These are phyloP conservation scores for Chaitophorus viminalis DNA, from an alignment of 2,888 invertebrate species.

Conservation along the genomic window DNA sequence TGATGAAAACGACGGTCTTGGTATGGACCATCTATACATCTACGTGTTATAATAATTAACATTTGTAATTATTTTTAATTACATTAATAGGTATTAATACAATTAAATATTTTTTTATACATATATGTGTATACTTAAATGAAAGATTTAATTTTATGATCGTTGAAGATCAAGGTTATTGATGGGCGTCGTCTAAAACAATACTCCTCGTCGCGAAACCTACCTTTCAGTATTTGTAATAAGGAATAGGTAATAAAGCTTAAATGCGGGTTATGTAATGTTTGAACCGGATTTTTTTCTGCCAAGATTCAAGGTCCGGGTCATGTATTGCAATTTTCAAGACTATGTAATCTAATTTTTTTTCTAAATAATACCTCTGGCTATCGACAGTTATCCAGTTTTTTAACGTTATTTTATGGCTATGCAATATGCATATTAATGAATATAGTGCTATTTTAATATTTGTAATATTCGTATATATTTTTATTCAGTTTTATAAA, in stretches of 20 bases:
- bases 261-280: constrained; percentile 38
- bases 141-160: constrained; percentile 37
- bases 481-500: too few relatives aligned
- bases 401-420: constrained; percentile 23
- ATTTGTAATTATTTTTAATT: constrained; percentile 1
- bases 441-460: neutral
- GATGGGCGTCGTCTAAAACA: constrained; percentile 55
- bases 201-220: constrained; percentile 39
- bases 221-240: constrained; percentile 18
- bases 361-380: neutral
- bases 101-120: too few relatives aligned
- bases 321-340: constrained; percentile 48
- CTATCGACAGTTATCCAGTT: neutral
- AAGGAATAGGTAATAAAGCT: constrained; percentile 36
- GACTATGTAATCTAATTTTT: constrained; percentile 38
- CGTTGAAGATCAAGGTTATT: constrained; percentile 59
- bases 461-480: neutral
- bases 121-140: neutral
- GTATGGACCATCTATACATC: constrained; percentile 55
- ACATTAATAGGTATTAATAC: neutral
- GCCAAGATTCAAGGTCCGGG: constrained; percentile 43
- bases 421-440: neutral
- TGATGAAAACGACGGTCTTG: constrained; percentile 57
- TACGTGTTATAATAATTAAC: constrained; percentile 9
- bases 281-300: constrained; percentile 55